Conservation (phyloP, 2,888 invertebrate species). For the Drosophila atroscutellata region DNA sequence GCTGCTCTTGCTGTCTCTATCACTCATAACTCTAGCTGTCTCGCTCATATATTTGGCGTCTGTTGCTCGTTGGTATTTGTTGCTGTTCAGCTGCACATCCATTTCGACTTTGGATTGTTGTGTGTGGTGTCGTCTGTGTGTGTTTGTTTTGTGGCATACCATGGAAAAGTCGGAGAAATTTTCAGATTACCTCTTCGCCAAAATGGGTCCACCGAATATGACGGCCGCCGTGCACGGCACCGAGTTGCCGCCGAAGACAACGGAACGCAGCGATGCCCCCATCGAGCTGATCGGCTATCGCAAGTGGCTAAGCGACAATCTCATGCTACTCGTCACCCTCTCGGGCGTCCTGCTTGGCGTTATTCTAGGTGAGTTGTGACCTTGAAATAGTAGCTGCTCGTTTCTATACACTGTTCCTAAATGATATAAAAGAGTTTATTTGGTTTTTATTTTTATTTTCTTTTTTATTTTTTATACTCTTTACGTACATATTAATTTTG, state of each 20-base stretch:
- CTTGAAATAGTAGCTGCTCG: background rate
- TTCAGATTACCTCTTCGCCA: conserved; percentile 92
- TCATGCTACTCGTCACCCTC: conserved; percentile 91
- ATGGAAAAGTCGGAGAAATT: conserved; percentile 89
- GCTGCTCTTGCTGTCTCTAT: background rate
- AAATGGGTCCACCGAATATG: conserved; percentile 89
- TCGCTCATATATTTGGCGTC: conserved; percentile 10
- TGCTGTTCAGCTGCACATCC: conserved; percentile 33
- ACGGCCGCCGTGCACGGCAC: conserved; percentile 85
- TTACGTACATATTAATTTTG: background rate
- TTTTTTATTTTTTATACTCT: background rate
- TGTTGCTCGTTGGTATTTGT: conserved; percentile 8
- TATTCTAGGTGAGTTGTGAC: conserved; percentile 87
- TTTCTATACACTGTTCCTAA: background rate
- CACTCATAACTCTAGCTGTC: conserved; percentile 29
- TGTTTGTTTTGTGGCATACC: conserved; percentile 62
- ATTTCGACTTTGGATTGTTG: conserved; percentile 15
- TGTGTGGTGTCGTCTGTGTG: background rate
- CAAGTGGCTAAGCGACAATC: conserved; percentile 91
- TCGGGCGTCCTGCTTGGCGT: conserved; percentile 92
- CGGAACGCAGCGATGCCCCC: conserved; percentile 88
- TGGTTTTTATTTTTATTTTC: background rate
- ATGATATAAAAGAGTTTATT: background rate
- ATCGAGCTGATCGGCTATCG: conserved; percentile 88
- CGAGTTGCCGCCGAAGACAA: conserved; percentile 86